phyloP scores from a whole-genome alignment of 2,113 vertebrate species.

The Chaenogobius annularis region DNA sequence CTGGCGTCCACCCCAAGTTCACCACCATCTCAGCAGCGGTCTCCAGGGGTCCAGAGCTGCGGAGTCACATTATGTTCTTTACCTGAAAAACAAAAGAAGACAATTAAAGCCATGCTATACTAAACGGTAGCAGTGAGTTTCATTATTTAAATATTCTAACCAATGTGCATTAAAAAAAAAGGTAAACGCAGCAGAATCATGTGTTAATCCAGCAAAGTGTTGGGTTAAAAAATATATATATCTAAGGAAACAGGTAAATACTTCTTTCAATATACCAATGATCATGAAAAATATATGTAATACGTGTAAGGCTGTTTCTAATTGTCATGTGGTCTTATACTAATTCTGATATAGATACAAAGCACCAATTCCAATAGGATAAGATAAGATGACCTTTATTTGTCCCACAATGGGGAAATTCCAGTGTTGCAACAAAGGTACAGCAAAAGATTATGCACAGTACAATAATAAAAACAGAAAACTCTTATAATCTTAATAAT shows the following conservation, averaged over 20 bases:
- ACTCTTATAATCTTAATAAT: no score
- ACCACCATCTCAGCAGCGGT: slow-evolving; percentile 40
- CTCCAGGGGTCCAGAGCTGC: slow-evolving; percentile 17
- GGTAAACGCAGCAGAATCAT: background rate
- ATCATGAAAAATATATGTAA: no score
- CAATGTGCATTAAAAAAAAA: background rate
- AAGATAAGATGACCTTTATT: no score
- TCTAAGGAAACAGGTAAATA: background rate
- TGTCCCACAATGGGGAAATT: no score
- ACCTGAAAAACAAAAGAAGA: slow-evolving; percentile 48
- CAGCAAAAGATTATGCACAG: no score
- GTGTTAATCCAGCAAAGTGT: background rate
- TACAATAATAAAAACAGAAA: no score
- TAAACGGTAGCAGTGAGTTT: background rate
- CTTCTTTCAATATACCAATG: background rate
- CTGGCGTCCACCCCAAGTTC: slow-evolving; percentile 29
- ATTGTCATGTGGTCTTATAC: no score
- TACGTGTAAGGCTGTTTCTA: no score
- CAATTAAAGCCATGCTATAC: background rate
- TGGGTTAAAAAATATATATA: no score
- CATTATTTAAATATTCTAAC: background rate
- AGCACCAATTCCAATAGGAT: no score
- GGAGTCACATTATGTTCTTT: slow-evolving; percentile 31
- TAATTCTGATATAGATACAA: no score
- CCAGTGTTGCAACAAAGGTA: no score